Evolutionary conservation across 2,888 invertebrate species (phyloP).

Genomic region (Pilophorus perplexus): DNA sequence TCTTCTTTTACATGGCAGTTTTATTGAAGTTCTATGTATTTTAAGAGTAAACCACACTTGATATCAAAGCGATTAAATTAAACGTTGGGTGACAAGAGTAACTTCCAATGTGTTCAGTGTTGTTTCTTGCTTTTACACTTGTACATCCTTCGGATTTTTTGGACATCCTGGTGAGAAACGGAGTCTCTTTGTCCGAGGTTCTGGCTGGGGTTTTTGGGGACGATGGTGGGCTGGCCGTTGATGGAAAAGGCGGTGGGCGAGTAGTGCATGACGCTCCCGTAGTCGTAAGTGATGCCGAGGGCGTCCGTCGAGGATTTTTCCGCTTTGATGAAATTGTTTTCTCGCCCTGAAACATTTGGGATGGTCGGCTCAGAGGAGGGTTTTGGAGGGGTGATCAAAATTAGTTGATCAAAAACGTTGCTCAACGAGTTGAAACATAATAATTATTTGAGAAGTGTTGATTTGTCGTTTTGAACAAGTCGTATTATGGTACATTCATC

Average conservation of each 20-base stretch:
- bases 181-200: conserved; percentile 70
- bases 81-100: not conserved
- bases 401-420: no score
- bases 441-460: no score
- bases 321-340: conserved; percentile 70
- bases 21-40: no score
- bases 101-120: not conserved
- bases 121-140: conserved; percentile 55
- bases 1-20: no score
- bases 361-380: no score
- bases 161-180: conserved; percentile 69
- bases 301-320: conserved; percentile 58
- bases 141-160: conserved; percentile 74
- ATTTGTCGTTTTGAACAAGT: no score
- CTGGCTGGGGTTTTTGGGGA: conserved; percentile 55
- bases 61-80: not conserved
- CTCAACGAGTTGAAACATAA: no score
- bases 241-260: conserved; percentile 72
- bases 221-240: conserved; percentile 69
- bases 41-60: no score
- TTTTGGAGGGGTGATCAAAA: no score
- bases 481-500: no score
- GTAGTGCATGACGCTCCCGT: conserved; percentile 81
- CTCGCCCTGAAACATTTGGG: conserved; percentile 55
- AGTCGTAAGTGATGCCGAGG: conserved; percentile 74